Evolutionary conservation across 2,113 vertebrate genomes (phyloP).

Genomic region (Bubo bubo): DNA sequence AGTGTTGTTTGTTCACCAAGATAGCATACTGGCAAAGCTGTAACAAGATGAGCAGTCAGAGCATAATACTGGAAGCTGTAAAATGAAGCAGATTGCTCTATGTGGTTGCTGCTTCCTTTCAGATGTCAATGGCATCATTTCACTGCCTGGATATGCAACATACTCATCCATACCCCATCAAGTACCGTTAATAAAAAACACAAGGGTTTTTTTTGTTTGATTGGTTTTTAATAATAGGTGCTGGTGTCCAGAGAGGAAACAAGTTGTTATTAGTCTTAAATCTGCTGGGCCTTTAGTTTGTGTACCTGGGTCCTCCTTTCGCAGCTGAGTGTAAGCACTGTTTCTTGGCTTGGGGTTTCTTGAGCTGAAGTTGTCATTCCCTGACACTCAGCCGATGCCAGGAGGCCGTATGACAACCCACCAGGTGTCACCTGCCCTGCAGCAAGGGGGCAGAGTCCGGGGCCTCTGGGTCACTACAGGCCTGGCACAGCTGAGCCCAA

Average conservation of each 20-base stretch:
- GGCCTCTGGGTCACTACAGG: background rate
- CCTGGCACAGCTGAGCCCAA: background rate
- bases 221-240: background rate
- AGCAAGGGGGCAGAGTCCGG: fast-evolving
- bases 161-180: too few relatives aligned
- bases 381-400: fast-evolving
- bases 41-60: background rate
- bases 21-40: background rate
- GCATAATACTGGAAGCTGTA: background rate
- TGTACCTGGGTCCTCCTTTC: background rate
- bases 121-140: fast-evolving
- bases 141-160: background rate
- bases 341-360: background rate
- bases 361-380: background rate
- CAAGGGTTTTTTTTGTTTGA: fast-evolving
- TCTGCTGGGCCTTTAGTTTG: background rate
- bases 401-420: fast-evolving
- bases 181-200: background rate
- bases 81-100: background rate
- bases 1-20: background rate
- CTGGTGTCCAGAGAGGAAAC: background rate
- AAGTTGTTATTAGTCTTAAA: background rate
- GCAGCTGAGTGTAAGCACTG: background rate
- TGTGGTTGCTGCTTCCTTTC: background rate
- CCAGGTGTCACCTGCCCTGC: too few relatives aligned